These are phyloP conservation scores for Phyllostomus hastatus DNA, from an alignment of 2,113 vertebrate species.

Conservation along the genomic window DNA sequence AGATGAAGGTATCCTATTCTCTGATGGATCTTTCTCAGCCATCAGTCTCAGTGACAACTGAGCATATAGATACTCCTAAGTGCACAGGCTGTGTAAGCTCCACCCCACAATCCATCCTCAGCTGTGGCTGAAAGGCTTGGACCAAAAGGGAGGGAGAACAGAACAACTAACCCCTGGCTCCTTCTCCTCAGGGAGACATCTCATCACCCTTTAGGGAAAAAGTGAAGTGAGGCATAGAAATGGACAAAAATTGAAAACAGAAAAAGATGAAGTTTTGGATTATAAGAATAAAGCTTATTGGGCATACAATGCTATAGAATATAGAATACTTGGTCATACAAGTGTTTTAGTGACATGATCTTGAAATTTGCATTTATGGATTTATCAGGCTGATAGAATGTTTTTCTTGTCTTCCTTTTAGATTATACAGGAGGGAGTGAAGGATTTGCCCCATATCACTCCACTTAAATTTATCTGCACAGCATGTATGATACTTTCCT, in stretches of 20 bases:
- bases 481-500: background rate
- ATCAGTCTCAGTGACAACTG: background rate
- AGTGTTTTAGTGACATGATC: background rate
- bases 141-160: background rate
- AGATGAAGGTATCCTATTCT: background rate
- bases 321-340: background rate
- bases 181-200: background rate
- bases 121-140: background rate
- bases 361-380: background rate
- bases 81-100: accelerated
- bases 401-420: background rate
- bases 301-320: background rate
- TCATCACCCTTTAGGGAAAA: background rate
- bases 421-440: background rate
- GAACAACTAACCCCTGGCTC: background rate
- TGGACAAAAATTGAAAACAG: background rate
- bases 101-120: background rate
- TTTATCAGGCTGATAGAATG: background rate
- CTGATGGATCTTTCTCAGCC: background rate
- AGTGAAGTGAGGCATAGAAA: background rate
- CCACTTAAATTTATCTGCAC: background rate
- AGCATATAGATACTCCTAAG: background rate
- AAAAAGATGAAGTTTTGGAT: background rate
- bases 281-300: background rate
- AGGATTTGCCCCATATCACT: background rate